Base-by-base conservation (phyloP, 2,797 vertebrate genomes). In the Liasis olivaceus region DNA sequence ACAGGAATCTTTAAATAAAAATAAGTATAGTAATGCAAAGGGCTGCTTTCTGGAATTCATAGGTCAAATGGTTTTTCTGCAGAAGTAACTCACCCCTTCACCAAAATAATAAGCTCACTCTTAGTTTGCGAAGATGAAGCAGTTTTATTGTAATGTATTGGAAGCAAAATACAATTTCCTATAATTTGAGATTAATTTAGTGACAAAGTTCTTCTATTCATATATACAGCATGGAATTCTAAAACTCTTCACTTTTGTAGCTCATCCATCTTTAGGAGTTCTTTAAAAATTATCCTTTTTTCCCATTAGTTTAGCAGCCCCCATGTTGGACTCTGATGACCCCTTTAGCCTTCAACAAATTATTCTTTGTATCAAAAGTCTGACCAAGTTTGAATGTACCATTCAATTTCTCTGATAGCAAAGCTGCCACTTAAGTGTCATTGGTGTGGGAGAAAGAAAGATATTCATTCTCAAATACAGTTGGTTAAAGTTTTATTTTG, bases 61-160 rank as follows among this genome's bases (percentile, higher is more conserved):
- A 81, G 72, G 72, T 47, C 11, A 0, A 1, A 24, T 81, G 42
- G 11, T 60, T 59, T 60, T 47, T 47, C 20, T 47, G 47, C 22
- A 42, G 8, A 42, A 42, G 20, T 42, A n/a, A 77, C 17, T 4
- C 42, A 2, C 22, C 36, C 8, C 42, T 81, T 3, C 4, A 81
- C 36, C 72, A 81, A 81, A 81, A 81, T 47, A 81, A 47, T 81
- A 47, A 47, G 7, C 20, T 81, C 26, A 62, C 2, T 6, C 7
- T 31, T 81, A 77, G 62, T 13, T 81, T 87, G 89, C 64, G 87
- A 72, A 54, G 58, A 36, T 87, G 42, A 42, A 90, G 69, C 14
- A n/a, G n/a, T 84, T 91, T 88, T 88, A 91, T 66, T 91, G 86
- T 72, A 88, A 88, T 58, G 13, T 58, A 91, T 59, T 84, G 22